Evolutionary conservation across 2,797 vertebrate species (phyloP).

Genomic region (Epinephelus malabaricus): DNA sequence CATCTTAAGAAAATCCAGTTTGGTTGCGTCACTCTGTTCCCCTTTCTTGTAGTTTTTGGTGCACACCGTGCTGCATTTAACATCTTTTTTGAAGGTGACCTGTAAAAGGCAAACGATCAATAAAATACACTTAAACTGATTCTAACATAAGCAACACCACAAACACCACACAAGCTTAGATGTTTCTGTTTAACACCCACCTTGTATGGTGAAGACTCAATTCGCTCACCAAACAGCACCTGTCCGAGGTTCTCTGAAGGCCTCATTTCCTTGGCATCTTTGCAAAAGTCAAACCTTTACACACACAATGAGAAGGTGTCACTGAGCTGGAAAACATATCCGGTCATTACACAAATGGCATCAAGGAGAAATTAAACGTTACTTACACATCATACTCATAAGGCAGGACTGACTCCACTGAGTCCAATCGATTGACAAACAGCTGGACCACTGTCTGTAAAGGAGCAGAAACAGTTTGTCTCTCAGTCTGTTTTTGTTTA

Average conservation of each 20-base stretch:
- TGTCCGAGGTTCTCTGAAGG: constrained; percentile 95
- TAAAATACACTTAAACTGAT: not conserved
- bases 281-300: constrained; percentile 94
- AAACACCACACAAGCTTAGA: not conserved
- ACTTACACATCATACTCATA: constrained; percentile 95
- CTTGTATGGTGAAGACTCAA: constrained; percentile 94
- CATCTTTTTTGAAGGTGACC: constrained; percentile 89
- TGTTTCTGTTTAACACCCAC: constrained; percentile 71
- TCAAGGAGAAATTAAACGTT: not conserved
- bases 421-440: constrained; percentile 94
- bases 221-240: constrained; percentile 93
- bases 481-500: not conserved
- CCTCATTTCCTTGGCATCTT: constrained; percentile 88
- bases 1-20: constrained; percentile 92
- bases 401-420: constrained; percentile 91
- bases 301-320: not conserved
- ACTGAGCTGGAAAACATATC: not conserved
- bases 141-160: not conserved
- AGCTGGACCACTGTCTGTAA: constrained; percentile 88
- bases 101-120: constrained; percentile 64
- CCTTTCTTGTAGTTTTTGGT: constrained; percentile 84
- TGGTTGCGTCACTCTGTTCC: constrained; percentile 73
- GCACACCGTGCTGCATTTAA: constrained; percentile 87
- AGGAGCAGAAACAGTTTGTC: constrained; percentile 13
- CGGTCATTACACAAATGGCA: not conserved